Percentiles rank a stretch among this genome's conserved stretches.
Evolutionary conservation across 30 jellyfish, hydroid and myxozoan species (phyloP).

Genomic region (Aurelia sp.): DNA sequence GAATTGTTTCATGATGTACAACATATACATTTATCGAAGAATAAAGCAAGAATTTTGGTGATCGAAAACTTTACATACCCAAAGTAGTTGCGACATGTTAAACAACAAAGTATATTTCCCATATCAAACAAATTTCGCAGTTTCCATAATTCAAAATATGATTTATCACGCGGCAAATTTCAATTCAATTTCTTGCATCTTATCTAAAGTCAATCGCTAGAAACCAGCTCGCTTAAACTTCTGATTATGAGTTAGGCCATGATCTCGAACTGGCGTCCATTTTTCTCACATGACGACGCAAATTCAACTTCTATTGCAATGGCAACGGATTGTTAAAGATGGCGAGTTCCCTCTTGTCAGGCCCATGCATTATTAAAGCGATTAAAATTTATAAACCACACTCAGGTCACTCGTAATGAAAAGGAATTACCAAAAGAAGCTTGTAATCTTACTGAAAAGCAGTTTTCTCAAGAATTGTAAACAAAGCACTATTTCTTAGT

Average conservation of each 20-base stretch:
- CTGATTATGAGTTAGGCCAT: no score
- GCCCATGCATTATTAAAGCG: constrained; percentile 42
- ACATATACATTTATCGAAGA: neutral
- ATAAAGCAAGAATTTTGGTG: neutral
- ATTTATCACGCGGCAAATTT: no score
- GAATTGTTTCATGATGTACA: neutral
- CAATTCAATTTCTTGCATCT: no score
- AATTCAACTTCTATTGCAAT: neutral
- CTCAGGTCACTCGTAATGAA: constrained; percentile 1
- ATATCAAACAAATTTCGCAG: neutral
- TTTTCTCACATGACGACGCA: no score
- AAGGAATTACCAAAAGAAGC: neutral
- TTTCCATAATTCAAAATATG: neutral
- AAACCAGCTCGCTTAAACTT: no score
- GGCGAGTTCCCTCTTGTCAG: constrained; percentile 15
- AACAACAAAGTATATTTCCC: constrained; percentile 39
- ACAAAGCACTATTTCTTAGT: no score
- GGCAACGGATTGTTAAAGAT: constrained; percentile 3
- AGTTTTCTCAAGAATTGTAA: no score
- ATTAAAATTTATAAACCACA: constrained; percentile 24
- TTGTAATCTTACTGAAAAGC: no score
- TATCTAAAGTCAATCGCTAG: no score
- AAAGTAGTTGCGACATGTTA: constrained; percentile 33
- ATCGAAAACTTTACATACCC: constrained; percentile 21
- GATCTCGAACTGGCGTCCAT: no score